Conservation (phyloP, 2,113 vertebrate genomes). For the Poecile atricapillus region DNA sequence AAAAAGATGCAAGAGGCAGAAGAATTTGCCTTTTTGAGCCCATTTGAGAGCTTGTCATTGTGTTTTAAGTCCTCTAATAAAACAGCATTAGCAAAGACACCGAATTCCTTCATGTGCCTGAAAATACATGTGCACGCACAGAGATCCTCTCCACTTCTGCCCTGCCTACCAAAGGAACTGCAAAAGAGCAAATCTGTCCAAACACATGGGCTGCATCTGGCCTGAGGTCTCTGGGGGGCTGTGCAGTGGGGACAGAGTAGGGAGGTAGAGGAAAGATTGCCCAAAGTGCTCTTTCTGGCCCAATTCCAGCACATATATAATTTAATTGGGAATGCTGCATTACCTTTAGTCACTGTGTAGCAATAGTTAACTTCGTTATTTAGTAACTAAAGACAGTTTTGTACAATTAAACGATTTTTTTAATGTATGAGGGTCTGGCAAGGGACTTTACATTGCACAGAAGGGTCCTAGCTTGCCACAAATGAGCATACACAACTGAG, state of each 20-base stretch:
- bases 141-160: neutral
- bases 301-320: neutral
- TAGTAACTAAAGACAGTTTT: neutral
- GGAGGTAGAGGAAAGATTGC: neutral
- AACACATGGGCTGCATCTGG: neutral
- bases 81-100: neutral
- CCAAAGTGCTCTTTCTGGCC: neutral
- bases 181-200: neutral
- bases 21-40: neutral
- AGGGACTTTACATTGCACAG: neutral
- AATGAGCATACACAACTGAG: neutral
- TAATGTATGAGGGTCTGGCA: neutral
- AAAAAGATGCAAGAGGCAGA: neutral
- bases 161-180: neutral
- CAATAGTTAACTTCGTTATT: neutral
- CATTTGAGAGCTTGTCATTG: neutral
- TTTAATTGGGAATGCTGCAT: neutral
- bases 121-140: neutral
- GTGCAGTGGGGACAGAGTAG: rapidly evolving
- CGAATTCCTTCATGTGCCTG: neutral
- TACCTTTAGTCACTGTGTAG: neutral
- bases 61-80: neutral
- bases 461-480: neutral
- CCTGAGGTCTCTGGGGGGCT: neutral
- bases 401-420: neutral